Evolutionary conservation across 2,888 invertebrate genomes (phyloP).

Genomic region (Oscheius sp.): DNA sequence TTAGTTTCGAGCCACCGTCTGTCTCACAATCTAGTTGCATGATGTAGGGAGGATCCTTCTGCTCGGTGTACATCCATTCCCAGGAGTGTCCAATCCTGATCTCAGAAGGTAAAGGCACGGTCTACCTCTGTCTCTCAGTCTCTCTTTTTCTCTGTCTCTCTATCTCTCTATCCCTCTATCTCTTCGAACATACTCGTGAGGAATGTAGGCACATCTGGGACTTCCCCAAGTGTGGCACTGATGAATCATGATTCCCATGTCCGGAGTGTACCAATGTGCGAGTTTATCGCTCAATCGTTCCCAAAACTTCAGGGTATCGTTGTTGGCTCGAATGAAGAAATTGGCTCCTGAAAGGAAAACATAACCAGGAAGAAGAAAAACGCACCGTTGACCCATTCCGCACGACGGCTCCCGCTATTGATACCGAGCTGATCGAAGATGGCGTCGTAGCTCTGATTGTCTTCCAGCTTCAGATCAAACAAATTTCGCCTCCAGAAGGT

Average conservation of each 20-base stretch:
- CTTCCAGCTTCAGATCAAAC: constrained; percentile 69
- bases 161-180: not conserved
- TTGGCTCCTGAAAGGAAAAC: constrained; percentile 64
- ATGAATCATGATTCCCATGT: constrained; percentile 73
- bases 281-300: constrained; percentile 69
- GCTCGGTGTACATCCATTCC: constrained; percentile 73
- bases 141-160: not conserved
- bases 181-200: constrained; percentile 67
- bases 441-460: constrained; percentile 65
- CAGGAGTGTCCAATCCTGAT: constrained; percentile 69
- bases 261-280: constrained; percentile 71
- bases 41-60: constrained; percentile 69
- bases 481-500: constrained; percentile 64
- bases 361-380: constrained; percentile 10
- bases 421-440: constrained; percentile 72
- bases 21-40: constrained; percentile 73
- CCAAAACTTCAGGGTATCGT: constrained; percentile 69
- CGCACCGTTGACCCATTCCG: constrained; percentile 73
- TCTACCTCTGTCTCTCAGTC: not conserved
- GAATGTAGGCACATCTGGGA: constrained; percentile 68
- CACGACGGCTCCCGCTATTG: constrained; percentile 64
- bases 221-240: constrained; percentile 72
- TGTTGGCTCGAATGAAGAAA: constrained; percentile 71
- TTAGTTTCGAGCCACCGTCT: constrained; percentile 70
- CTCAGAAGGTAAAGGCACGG: constrained; percentile 21